A percentile compares a stretch with the other conserved stretches of the same genome.
These are phyloP conservation scores for Betta splendens DNA, from an alignment of 2,797 vertebrate species.

Conservation along the genomic window DNA sequence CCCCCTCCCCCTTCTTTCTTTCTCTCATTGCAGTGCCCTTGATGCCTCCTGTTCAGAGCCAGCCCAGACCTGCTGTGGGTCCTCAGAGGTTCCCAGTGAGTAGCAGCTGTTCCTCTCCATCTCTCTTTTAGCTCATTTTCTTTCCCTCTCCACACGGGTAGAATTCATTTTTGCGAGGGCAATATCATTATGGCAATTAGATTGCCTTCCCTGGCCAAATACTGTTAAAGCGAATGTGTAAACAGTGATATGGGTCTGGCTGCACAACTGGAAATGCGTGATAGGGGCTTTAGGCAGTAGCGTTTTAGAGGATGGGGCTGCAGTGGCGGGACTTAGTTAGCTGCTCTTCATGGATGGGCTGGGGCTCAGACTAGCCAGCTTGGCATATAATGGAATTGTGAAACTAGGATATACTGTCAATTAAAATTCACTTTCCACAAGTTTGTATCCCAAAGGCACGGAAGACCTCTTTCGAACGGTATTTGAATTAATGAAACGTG, in stretches of 20 bases:
- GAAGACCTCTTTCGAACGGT: slow-evolving; percentile 57
- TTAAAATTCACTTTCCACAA: slow-evolving; percentile 71
- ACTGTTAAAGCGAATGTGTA: slow-evolving; percentile 85
- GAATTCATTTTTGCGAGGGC: slow-evolving; percentile 77
- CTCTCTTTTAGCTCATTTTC: slow-evolving; percentile 70
- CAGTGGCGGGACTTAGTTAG: slow-evolving; percentile 78
- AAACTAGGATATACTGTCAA: slow-evolving; percentile 64
- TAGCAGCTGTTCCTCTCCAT: slow-evolving; percentile 87
- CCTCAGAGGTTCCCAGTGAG: slow-evolving; percentile 98
- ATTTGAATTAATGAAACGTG: slow-evolving; percentile 70
- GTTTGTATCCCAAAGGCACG: slow-evolving; percentile 69
- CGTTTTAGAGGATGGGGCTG: slow-evolving; percentile 71
- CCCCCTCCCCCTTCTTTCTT: slow-evolving; percentile 41
- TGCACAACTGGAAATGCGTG: slow-evolving; percentile 85
- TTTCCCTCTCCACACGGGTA: slow-evolving; percentile 73
- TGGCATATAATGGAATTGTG: slow-evolving; percentile 74
- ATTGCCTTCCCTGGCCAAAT: slow-evolving; percentile 79
- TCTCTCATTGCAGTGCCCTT: slow-evolving; percentile 93
- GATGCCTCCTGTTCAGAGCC: slow-evolving; percentile 93
- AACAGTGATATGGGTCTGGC: slow-evolving; percentile 85
- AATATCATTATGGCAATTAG: slow-evolving; percentile 88
- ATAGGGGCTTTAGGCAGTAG: slow-evolving; percentile 86
- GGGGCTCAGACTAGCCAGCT: slow-evolving; percentile 79
- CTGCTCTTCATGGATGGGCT: slow-evolving; percentile 79
- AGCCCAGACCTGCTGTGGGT: slow-evolving; percentile 93